phyloP scores from a whole-genome alignment of 2,113 vertebrate genomes.

The Helogale parvula region DNA sequence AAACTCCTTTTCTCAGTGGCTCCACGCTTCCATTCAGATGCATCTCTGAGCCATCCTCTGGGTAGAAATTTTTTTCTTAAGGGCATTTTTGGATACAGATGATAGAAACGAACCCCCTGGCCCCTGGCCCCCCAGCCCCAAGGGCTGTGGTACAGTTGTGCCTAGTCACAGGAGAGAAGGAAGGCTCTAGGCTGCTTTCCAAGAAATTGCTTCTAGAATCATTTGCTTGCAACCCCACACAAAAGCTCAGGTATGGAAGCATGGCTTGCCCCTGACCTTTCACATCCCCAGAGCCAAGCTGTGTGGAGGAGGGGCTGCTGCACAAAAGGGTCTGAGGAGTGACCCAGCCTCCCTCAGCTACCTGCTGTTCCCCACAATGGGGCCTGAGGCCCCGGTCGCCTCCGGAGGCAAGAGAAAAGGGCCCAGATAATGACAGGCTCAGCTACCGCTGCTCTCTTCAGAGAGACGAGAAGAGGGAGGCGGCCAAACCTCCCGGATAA shows the following conservation, averaged over 20 bases:
- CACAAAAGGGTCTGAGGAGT: conserved; percentile 86
- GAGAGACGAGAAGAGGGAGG: conserved; percentile 86
- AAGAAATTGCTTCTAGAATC: conserved; percentile 74
- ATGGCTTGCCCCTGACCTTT: conserved; percentile 90
- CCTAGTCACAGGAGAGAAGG: background rate
- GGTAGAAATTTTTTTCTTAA: background rate
- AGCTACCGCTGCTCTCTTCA: conserved; percentile 91
- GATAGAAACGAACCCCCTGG: background rate
- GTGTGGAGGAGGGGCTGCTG: conserved; percentile 78
- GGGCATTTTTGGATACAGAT: background rate
- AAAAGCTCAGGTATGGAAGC: conserved; percentile 89
- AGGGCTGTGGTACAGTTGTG: background rate
- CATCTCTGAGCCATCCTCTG: background rate
- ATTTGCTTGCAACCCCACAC: conserved; percentile 69
- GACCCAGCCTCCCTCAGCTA: conserved; percentile 89
- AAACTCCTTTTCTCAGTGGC: background rate
- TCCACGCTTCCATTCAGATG: background rate
- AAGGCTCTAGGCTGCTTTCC: conserved; percentile 62
- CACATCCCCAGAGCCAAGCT: conserved; percentile 81
- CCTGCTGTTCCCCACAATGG: conserved; percentile 96
- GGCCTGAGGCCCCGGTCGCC: conserved; percentile 86
- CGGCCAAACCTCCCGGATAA: conserved; percentile 86
- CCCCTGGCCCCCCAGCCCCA: background rate
- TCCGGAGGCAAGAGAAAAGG: conserved; percentile 87
- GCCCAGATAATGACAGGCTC: conserved; percentile 89